Evolutionary conservation across 2,113 vertebrate genomes (phyloP).

Genomic region (Myrmecophaga tridactyla): DNA sequence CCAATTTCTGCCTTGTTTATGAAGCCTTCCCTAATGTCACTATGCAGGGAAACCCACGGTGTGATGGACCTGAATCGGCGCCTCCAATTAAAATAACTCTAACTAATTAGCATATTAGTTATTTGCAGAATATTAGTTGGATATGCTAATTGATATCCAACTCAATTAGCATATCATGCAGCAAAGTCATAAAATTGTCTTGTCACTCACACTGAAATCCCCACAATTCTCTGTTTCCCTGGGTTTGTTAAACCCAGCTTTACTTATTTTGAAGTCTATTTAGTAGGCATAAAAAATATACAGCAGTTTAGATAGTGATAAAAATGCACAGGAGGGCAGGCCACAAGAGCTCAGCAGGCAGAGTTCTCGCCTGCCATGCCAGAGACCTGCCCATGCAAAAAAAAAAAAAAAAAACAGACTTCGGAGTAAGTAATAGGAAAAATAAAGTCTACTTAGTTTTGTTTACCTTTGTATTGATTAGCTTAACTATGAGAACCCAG

Average conservation of each 20-base stretch:
- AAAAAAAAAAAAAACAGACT: no score
- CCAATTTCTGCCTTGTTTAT: background rate
- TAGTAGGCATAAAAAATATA: background rate
- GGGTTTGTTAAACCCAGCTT: background rate
- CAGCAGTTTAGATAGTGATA: background rate
- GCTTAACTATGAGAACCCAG: background rate
- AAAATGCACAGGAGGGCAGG: background rate
- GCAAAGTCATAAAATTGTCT: background rate
- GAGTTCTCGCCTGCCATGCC: no score
- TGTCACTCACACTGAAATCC: background rate
- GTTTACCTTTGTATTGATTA: background rate
- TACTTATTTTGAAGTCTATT: background rate
- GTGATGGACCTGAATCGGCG: background rate
- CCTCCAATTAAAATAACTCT: no score
- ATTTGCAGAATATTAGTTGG: no score
- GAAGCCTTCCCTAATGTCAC: no score
- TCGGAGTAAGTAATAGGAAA: background rate
- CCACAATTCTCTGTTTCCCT: background rate
- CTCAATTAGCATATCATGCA: background rate
- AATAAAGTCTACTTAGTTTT: background rate
- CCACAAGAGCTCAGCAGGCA: no score
- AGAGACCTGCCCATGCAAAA: no score
- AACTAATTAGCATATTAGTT: no score
- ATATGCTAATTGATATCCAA: no score
- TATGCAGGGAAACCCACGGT: background rate